Percentiles rank a stretch among this genome's conserved stretches.
phyloP scores from a whole-genome alignment of 2,797 vertebrate species.

The Heterohyrax brucei region DNA sequence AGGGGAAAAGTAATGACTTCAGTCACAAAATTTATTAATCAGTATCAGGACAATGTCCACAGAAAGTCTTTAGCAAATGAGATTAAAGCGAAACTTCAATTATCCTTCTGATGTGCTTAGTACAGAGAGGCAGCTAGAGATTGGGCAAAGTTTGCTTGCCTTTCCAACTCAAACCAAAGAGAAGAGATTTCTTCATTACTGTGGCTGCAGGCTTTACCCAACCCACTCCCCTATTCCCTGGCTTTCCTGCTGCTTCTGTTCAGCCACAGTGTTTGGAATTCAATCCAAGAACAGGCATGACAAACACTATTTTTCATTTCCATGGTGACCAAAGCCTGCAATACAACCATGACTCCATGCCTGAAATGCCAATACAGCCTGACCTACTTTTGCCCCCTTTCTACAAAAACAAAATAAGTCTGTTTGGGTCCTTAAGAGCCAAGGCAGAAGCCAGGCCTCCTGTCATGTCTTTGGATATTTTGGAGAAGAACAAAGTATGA shows the following conservation, averaged over 20 bases:
- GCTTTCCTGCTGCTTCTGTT: constrained; percentile 82
- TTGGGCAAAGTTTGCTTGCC: not conserved
- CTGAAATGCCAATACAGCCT: constrained; percentile 90
- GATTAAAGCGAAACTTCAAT: constrained; percentile 27
- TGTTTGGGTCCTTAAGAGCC: constrained; percentile 67
- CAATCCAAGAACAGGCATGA: constrained; percentile 90
- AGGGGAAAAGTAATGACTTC: not conserved
- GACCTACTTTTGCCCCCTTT: constrained; percentile 90
- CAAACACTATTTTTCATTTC: constrained; percentile 90
- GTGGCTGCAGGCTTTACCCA: not conserved
- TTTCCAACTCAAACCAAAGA: not conserved
- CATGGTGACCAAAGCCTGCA: constrained; percentile 88
- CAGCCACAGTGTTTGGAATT: constrained; percentile 87
- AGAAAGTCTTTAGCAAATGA: not conserved
- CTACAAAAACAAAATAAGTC: constrained; percentile 86
- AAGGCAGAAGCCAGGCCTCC: constrained; percentile 64
- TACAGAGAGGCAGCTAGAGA: not conserved
- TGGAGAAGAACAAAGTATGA: not conserved
- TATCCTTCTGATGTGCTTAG: not conserved
- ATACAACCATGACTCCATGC: constrained; percentile 88
- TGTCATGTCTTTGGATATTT: not conserved
- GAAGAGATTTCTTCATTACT: not conserved
- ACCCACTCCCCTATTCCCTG: constrained; percentile 32
- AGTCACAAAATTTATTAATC: constrained; percentile 22
- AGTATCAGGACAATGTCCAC: not conserved